A percentile compares a stretch with the other conserved stretches of the same genome.
Evolutionary conservation across 1,140 invertebrate genomes (phyloP).

Genomic region (Chrysoperla carnea): DNA sequence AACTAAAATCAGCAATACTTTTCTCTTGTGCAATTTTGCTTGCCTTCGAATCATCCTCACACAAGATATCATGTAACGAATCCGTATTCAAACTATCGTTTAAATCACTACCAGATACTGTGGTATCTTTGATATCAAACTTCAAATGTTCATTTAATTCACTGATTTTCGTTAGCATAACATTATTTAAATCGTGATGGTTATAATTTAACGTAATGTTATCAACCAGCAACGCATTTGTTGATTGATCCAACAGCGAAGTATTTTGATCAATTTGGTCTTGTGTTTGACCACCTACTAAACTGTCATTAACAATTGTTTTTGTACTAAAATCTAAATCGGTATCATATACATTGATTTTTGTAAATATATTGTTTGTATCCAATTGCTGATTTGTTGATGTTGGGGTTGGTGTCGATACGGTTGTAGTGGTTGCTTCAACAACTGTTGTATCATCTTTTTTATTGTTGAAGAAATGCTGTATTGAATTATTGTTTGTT

Average conservation of each 20-base stretch:
- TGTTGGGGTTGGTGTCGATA: too few relatives aligned
- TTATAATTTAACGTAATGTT: slow-evolving; percentile 4
- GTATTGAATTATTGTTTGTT: too few relatives aligned
- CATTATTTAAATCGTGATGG: slow-evolving; percentile 1
- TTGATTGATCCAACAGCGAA: not conserved
- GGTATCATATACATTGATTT: too few relatives aligned
- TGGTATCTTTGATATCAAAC: not conserved
- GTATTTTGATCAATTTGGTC: not conserved
- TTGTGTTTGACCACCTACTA: not conserved
- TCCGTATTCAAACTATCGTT: slow-evolving; percentile 7
- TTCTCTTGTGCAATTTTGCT: slow-evolving; percentile 11
- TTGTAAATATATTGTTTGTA: too few relatives aligned
- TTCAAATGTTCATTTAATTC: slow-evolving; percentile 1
- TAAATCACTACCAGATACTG: not conserved
- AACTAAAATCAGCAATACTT: slow-evolving; percentile 14
- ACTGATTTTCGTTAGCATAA: slow-evolving; percentile 2
- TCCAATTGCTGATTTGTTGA: too few relatives aligned
- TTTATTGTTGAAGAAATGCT: too few relatives aligned
- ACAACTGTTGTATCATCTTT: too few relatives aligned
- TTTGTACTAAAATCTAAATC: too few relatives aligned
- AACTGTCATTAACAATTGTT: not conserved
- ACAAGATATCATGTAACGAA: slow-evolving; percentile 5
- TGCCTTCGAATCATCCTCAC: slow-evolving; percentile 1
- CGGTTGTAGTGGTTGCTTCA: too few relatives aligned
- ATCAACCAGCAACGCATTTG: slow-evolving; percentile 3